These are phyloP conservation scores for Clytia hemisphaerica DNA, from an alignment of 30 jellyfish, hydroid and myxozoan genomes.

Conservation along the genomic window DNA sequence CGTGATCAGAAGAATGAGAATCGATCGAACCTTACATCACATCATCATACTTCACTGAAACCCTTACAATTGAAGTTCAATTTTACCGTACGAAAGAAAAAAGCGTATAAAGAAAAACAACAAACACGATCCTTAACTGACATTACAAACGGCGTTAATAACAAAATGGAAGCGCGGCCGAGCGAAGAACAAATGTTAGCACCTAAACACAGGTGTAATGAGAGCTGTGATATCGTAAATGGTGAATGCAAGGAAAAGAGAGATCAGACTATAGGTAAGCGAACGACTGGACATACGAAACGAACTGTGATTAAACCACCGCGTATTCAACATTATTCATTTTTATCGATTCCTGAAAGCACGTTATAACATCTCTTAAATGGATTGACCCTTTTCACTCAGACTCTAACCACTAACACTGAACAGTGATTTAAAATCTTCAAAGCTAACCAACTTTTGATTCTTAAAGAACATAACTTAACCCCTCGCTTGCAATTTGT, in stretches of 20 bases:
- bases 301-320: background rate
- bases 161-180: background rate
- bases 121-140: constrained; percentile 19
- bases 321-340: background rate
- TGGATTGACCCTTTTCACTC: no score
- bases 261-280: background rate
- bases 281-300: background rate
- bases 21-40: background rate
- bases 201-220: background rate
- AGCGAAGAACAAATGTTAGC: background rate
- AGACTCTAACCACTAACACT: no score
- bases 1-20: background rate
- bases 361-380: background rate
- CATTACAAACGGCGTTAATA: background rate
- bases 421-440: no score
- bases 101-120: constrained; percentile 13
- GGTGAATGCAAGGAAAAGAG: background rate
- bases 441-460: no score
- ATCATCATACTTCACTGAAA: background rate
- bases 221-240: background rate
- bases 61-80: constrained; percentile 19
- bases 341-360: constrained; percentile 14
- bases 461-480: no score
- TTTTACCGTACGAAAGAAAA: constrained; percentile 10
- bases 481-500: no score